Percentiles rank a stretch among this genome's conserved stretches.
Conservation (phyloP, 1,140 invertebrate genomes). For the Neotoxoptera formosana region DNA sequence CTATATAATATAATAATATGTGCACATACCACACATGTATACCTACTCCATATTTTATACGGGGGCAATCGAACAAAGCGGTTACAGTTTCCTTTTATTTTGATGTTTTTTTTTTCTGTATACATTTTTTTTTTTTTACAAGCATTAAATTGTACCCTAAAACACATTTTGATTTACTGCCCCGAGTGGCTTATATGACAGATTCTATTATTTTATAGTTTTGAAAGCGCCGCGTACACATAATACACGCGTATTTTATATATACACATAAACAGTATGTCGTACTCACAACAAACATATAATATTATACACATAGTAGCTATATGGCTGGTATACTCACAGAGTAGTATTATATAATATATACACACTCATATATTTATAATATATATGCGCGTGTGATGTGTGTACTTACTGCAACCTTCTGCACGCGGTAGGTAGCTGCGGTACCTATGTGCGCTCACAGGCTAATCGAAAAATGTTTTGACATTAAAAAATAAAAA, state of each 20-base stretch:
- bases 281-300: not conserved
- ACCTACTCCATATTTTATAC: not conserved
- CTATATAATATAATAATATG: not conserved
- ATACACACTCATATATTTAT: not conserved
- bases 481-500: slow-evolving; percentile 23
- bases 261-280: not conserved
- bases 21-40: not conserved
- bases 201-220: slow-evolving; percentile 54
- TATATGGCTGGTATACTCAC: not conserved
- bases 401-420: not conserved
- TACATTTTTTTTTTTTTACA: not conserved
- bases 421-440: not conserved
- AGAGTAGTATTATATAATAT: not conserved
- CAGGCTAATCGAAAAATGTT: slow-evolving; percentile 37
- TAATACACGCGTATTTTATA: not conserved
- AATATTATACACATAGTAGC: not conserved
- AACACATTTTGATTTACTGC: slow-evolving; percentile 56
- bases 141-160: slow-evolving; percentile 54
- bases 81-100: slow-evolving; percentile 48
- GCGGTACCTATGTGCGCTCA: not conserved
- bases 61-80: slow-evolving; percentile 56
- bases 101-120: not conserved
- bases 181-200: slow-evolving; percentile 42
- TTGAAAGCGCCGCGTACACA: not conserved
- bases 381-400: not conserved